Conservation (phyloP, 2,888 invertebrate genomes). For the Cordilura impudica region DNA sequence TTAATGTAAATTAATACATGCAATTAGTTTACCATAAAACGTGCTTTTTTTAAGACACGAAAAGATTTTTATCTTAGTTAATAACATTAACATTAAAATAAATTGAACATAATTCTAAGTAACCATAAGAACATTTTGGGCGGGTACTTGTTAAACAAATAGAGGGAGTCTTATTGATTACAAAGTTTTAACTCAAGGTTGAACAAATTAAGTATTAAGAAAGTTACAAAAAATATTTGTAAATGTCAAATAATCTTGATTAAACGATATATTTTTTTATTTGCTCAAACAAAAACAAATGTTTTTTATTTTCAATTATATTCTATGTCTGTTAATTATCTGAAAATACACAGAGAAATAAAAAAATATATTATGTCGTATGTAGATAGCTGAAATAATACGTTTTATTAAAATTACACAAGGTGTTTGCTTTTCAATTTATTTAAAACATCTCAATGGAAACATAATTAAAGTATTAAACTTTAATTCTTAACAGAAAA, state of each 20-base stretch:
- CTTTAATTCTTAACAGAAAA: background rate
- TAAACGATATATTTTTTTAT: too few species aligned
- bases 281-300: too few species aligned
- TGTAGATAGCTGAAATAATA: too few species aligned
- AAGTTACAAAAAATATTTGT: background rate
- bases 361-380: too few species aligned
- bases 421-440: too few species aligned
- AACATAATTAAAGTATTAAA: background rate
- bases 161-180: background rate
- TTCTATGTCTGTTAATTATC: too few species aligned
- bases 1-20: background rate
- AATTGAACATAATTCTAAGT: background rate
- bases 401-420: too few species aligned
- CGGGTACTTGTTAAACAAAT: background rate
- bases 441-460: background rate
- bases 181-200: too few species aligned
- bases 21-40: constrained; percentile 18
- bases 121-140: background rate
- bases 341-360: too few species aligned
- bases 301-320: too few species aligned
- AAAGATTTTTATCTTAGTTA: background rate
- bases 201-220: background rate
- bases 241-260: too few species aligned
- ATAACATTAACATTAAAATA: constrained; percentile 16
- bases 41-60: constrained; percentile 26